These are phyloP conservation scores for Nymphicus hollandicus DNA, from an alignment of 2,113 vertebrate genomes.

Conservation along the genomic window DNA sequence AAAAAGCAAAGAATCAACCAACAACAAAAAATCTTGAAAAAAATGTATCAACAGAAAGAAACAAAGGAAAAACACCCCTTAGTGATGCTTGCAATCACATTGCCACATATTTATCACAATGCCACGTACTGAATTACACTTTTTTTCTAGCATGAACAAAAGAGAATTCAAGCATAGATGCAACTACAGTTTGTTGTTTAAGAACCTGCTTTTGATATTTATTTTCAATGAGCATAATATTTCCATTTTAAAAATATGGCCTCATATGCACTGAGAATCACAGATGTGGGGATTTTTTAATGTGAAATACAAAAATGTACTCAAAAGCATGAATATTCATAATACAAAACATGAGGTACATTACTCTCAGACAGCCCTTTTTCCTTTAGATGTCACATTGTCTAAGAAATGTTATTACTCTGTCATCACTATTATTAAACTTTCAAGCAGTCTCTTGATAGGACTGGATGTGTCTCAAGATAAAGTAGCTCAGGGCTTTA, in stretches of 20 bases:
- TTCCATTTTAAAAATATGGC: neutral
- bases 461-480: neutral
- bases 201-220: neutral
- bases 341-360: neutral
- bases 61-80: neutral
- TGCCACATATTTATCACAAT: neutral
- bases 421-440: neutral
- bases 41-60: neutral
- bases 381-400: neutral
- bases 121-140: neutral
- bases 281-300: neutral
- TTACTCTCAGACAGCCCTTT: neutral
- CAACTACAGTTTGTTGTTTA: neutral
- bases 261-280: neutral
- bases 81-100: neutral
- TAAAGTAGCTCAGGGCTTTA: neutral
- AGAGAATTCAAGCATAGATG: neutral
- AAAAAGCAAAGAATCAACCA: neutral
- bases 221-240: neutral
- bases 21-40: neutral
- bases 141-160: neutral
- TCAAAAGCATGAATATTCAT: neutral
- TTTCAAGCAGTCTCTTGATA: neutral
- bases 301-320: neutral
- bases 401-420: neutral